Base-by-base conservation (phyloP, 2,113 vertebrate species). In the Ariopsis seemanni region DNA sequence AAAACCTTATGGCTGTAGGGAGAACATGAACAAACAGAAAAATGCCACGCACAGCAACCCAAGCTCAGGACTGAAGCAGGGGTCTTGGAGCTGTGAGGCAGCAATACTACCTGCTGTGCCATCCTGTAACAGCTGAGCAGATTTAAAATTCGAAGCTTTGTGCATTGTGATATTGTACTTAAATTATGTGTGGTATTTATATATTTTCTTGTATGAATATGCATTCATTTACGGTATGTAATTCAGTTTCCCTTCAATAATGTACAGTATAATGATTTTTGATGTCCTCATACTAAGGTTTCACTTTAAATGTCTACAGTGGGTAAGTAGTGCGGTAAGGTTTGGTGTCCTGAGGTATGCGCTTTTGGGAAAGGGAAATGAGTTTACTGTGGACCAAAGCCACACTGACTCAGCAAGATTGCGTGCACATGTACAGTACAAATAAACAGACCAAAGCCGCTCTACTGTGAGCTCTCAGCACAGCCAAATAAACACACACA, bases 391-490 rank as follows among this genome's bases (percentile, higher is more conserved):
- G 42, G 42, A 67, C 58, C 75, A 20, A 62, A 84, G 52, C 69
- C 55, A 60, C 7, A 10, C 79, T 87, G 81, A 75, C 69, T 74
- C 80, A 62, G 71, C 86, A 87, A 25, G 5, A 83, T n/a, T 25
- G 69, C 52, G 30, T 75, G 80, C 60, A 74, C 67, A 42, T 82
- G 74, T 77, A 60, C n/a, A 77, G 50, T n/a, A 22, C 75, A 65
- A 67, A 80, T 86, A 65, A 80, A 86, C 85, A 80, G 75, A 65
- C n/a, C 85, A 86, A 86, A 86, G 75, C 79, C 85, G 67, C 48
- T 84, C 50, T 12, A 7, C 50, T 71, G 83, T 34, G n/a, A 53
- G 25, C 22, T 63, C 72, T 58, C 42, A 30, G 71, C 84, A 27
- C 34, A 58, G 25, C 5, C 15, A 85, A 60, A 77, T 62, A 77